Evolutionary conservation across 2,797 vertebrate species (phyloP).

Genomic region (Halcyon badia): DNA sequence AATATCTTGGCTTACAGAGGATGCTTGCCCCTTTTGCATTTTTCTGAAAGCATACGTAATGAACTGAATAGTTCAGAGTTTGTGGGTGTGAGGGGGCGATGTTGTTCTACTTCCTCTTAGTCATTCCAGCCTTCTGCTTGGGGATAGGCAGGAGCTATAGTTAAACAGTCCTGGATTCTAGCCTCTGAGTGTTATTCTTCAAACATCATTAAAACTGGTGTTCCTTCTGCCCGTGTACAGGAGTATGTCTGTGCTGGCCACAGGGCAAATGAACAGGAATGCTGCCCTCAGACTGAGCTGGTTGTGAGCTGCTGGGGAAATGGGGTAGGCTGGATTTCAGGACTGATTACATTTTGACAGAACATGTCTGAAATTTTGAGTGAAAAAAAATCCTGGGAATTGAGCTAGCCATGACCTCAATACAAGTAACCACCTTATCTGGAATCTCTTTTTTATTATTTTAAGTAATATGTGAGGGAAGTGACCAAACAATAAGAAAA

Average conservation of each 20-base stretch:
- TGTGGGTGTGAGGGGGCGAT: conserved; percentile 65
- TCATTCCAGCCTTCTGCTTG: conserved; percentile 62
- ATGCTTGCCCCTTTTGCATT: conserved; percentile 33
- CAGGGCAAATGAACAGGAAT: accelerated
- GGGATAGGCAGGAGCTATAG: not conserved
- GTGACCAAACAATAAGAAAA: not conserved
- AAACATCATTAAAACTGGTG: not conserved
- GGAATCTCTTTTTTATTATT: not conserved
- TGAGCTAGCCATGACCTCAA: not conserved
- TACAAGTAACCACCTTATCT: not conserved
- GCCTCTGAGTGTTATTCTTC: not conserved
- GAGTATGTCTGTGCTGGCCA: not conserved
- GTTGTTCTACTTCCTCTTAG: conserved; percentile 71
- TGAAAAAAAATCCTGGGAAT: not conserved
- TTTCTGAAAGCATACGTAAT: conserved; percentile 26
- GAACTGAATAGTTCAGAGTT: conserved; percentile 36
- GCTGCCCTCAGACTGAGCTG: not conserved
- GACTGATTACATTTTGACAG: not conserved
- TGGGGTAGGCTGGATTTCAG: not conserved
- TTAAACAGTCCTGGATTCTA: conserved; percentile 21
- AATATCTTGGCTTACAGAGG: conserved; percentile 19
- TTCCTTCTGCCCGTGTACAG: not conserved
- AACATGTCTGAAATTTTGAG: not conserved
- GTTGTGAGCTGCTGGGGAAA: not conserved
- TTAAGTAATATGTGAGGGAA: not conserved